Base-by-base conservation (phyloP, 2,888 invertebrate species). In the Zygaena filipendulae region DNA sequence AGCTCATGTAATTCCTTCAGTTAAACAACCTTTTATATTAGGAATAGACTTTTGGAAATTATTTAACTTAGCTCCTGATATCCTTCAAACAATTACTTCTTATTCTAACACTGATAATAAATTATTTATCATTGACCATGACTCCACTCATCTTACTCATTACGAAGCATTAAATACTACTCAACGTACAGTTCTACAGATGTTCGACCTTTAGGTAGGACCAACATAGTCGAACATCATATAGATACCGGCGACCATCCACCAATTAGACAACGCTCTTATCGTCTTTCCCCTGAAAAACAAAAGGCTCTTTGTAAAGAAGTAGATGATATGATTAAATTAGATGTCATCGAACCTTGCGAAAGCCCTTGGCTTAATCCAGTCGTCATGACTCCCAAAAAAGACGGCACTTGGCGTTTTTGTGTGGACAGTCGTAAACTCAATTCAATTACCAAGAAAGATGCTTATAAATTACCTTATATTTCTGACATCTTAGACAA, bases 391-490 rank as follows among this genome's bases (percentile, higher is more conserved):
- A 27, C 35, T 2, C 31, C 19, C 1, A 43, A 42, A 21, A 34
- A 32, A 11, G 24, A 39, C 11, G 41, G 39, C 6, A 10, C 31
- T 3, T 24, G 22, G 11, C 21, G 40, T 2, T 40, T 42, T 12
- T 42, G 40, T 26, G 22, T 44, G 1, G 43, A 44, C 12, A 36
- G 36, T n/a, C 10, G 43, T 1, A 37, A 42, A 27, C 14, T 42
- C 2, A 42, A 44, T 12, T 18, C 36, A 1, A 31, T 42, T 0
- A 40, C 43, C 3, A 32, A 33, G 12, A 27, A 27, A 11, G 39
- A 42, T 13, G n/a, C 37, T 1, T 38, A 42, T 11, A 31, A 23
- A 10, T 18, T 39, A 16, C 36, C 36, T 6, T 41, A 39, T 21
- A 23, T 42, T 3, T 27, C 36, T 2, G 40, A 40, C 18, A 40